Evolutionary conservation across 2,113 vertebrate genomes (phyloP), one percentile per base, ranked within the genome.

Genomic region (Anoplopoma fimbria): DNA sequence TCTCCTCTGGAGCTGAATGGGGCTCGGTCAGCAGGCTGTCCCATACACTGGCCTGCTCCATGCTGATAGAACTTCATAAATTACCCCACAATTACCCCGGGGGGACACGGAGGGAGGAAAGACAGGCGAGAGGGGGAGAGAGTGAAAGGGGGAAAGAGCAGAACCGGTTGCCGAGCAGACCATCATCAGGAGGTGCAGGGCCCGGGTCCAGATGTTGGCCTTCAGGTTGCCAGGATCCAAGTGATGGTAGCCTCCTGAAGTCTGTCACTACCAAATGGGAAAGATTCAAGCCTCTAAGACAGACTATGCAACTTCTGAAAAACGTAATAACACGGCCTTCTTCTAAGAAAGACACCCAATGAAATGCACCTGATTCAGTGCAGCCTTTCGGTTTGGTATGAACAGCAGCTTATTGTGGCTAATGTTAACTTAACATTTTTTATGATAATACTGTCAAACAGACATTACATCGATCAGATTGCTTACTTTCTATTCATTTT

Each of bases 41-140:
- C 88, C 89, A 93, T 94, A 93, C 93, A 95, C 91, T 77, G 89
- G 84, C 89, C 90, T 86, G 77, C 93, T 94, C 92, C 94, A 94
- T 94, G 92, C 93, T 94, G 94, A 70, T 92, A 85, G 51, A 89
- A 90, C 92, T 93, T 95, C 93, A 95, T 95, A 95, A 95, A 95
- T 95, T 94, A 95, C 93, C 92, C 90, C 86, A 91, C 92, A 93
- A 93, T 93, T 92, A 95, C 91, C 92, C 88, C 34, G 38, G 84
- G 85, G 90, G 86, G 89, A 88, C 80, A 25, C 77, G 0, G 38
- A 87, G 83, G 71, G 77, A 80, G 91, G 73, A 89, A 73, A 89
- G 83, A 87, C 74, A 80, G 85, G 65, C 69, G 7, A 64, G 79
- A 85, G 80, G 49, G 83, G 53, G 85, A 34, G 68, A 36, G 84